These are phyloP conservation scores for Pharmacophagus antenor DNA, from an alignment of 2,888 invertebrate genomes.

Conservation along the genomic window DNA sequence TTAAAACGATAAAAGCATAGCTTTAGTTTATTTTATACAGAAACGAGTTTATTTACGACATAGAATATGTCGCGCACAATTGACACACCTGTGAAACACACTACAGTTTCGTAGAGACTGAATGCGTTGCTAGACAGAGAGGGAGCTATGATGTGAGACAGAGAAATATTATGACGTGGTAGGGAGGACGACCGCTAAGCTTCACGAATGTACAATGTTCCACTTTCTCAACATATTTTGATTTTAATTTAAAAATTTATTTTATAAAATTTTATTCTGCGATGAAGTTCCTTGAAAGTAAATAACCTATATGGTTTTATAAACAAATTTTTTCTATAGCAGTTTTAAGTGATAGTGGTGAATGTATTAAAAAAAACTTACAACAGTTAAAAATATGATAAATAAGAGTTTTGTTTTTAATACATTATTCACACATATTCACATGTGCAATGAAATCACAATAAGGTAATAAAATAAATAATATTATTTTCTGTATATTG, in stretches of 20 bases:
- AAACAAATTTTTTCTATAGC: too few species aligned
- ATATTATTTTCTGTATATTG: slow-evolving; percentile 35
- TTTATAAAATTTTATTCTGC: slow-evolving; percentile 22
- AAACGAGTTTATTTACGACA: slow-evolving; percentile 66
- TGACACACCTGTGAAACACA: slow-evolving; percentile 62
- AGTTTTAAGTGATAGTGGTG: too few species aligned
- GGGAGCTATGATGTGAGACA: slow-evolving; percentile 57
- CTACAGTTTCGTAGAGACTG: slow-evolving; percentile 70
- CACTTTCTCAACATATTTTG: slow-evolving; percentile 46
- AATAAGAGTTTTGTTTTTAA: too few species aligned
- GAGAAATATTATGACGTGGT: slow-evolving; percentile 64
- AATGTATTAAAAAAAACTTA: background rate
- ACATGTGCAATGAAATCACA: background rate
- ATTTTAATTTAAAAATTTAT: slow-evolving; percentile 35
- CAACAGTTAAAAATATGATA: background rate
- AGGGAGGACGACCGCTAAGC: slow-evolving; percentile 71
- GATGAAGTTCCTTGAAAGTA: background rate
- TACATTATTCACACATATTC: background rate
- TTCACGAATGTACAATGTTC: slow-evolving; percentile 67
- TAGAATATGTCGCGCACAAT: slow-evolving; percentile 42
- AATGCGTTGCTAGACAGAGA: slow-evolving; percentile 65
- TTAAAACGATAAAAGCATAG: background rate
- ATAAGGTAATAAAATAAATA: background rate
- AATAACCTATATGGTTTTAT: background rate
- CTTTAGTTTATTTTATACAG: slow-evolving; percentile 30